Base-by-base conservation (phyloP, 2,888 invertebrate genomes). In the Dynastes tityus region DNA sequence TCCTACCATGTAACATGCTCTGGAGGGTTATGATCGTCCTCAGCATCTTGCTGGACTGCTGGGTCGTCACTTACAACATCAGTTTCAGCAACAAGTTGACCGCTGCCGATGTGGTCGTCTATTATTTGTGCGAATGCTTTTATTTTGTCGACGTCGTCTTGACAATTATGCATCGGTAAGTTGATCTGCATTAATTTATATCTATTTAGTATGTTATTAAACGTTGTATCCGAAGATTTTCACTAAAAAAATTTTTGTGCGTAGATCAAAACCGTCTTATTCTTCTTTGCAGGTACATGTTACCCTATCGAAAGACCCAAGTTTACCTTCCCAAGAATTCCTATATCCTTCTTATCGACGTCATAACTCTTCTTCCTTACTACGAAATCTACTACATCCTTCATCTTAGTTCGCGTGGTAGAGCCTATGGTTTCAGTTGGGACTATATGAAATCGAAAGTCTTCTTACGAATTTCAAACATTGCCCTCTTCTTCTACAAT, bases 371-470 rank as follows among this genome's bases (percentile, higher is more conserved):
- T 37, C 13, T 78, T 16, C 78, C 78, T 8, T 78, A 78, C 51
- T 78, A 78, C 51, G 78, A 78, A 49, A 58, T 61, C 4, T 78
- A 78, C n/a, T 78, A 78, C 45, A 16, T 78, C 32, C 61, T 78
- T 6, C 32, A 58, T n/a, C 55, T 32, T 3, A 73, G 65, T 58
- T 78, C 78, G 5, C 68, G 68, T 13, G 78, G 78, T 2, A 75
- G 58, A 61, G 40, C 51, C 8, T 68, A 68, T 45, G 49, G 11
- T 9, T 75, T 76, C 51, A 68, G 49, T 2, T 9, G 16, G 9
- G 78, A 78, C 53, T 64, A 68, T 8, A n/a, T 68, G 8, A 78
- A 61, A 61, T 40, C 45, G 68, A 78, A 78, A 61, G 68, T 78
- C n/a, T 32, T 78, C 32, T 32, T 78, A 11, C 40, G 78, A 3